These are phyloP conservation scores for Eira barbara DNA, from an alignment of 2,113 vertebrate genomes.

Conservation along the genomic window DNA sequence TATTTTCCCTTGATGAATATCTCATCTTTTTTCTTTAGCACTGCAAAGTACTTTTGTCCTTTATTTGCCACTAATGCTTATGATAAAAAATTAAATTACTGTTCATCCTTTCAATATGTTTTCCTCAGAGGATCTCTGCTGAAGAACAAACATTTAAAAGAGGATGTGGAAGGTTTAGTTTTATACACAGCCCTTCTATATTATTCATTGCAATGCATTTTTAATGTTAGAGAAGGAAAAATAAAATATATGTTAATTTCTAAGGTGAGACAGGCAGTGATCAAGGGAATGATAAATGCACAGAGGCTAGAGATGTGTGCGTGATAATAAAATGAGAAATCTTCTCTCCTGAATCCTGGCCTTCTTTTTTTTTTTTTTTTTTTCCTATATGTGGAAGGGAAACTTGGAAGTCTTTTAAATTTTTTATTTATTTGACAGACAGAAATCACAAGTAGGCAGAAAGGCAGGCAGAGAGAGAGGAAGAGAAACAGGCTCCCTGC, in stretches of 20 bases:
- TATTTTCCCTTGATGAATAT: slow-evolving; percentile 83
- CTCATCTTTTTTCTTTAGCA: slow-evolving; percentile 78
- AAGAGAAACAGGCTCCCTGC: too few relatives aligned
- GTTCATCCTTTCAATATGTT: slow-evolving; percentile 85
- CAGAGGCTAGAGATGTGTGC: slow-evolving; percentile 68
- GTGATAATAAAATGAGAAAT: slow-evolving; percentile 28
- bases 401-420: slow-evolving; percentile 56
- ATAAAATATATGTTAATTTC: slow-evolving; percentile 87
- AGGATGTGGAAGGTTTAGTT: slow-evolving; percentile 80
- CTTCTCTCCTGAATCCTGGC: background rate
- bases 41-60: slow-evolving; percentile 84
- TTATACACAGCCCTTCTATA: slow-evolving; percentile 86
- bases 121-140: slow-evolving; percentile 82
- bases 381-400: background rate
- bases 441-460: too few relatives aligned
- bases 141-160: slow-evolving; percentile 88
- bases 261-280: slow-evolving; percentile 74
- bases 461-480: too few relatives aligned
- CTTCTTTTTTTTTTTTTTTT: background rate
- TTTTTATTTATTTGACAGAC: too few relatives aligned
- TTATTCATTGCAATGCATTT: slow-evolving; percentile 89
- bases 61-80: slow-evolving; percentile 86
- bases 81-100: slow-evolving; percentile 90
- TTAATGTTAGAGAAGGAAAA: slow-evolving; percentile 85
- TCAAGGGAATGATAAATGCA: slow-evolving; percentile 77